Conservation (phyloP, 2,888 invertebrate genomes). For the Clepsis dumicolana region DNA sequence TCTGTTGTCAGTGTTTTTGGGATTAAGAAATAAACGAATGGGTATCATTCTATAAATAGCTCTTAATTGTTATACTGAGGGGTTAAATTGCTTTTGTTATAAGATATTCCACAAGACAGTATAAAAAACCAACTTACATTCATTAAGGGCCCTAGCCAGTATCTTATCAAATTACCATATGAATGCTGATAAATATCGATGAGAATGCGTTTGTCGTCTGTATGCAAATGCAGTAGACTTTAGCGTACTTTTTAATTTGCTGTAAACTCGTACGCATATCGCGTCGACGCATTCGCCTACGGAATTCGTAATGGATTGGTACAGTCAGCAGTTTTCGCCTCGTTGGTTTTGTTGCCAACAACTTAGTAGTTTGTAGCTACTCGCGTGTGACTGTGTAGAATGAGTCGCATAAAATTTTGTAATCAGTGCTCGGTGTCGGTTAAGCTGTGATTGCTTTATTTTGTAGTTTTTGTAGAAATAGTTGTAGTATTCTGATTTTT, state of each 20-base stretch:
- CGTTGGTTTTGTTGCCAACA: not conserved
- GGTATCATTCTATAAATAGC: not conserved
- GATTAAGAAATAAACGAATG: not conserved
- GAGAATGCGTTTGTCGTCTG: constrained; percentile 52
- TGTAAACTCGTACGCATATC: constrained; percentile 48
- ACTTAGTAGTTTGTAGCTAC: constrained; percentile 7
- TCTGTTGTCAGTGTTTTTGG: no score
- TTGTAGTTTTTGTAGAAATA: no score
- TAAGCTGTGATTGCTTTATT: not conserved
- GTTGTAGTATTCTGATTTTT: no score
- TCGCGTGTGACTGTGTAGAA: constrained; percentile 24
- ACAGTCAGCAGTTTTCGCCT: constrained; percentile 36
- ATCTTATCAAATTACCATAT: constrained; percentile 40
- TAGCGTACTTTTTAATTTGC: constrained; percentile 57
- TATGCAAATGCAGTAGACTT: constrained; percentile 46
- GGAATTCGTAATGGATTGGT: constrained; percentile 49
- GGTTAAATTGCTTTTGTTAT: not conserved
- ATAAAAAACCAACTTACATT: constrained; percentile 15
- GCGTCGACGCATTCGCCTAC: constrained; percentile 45
- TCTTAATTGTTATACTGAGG: not conserved
- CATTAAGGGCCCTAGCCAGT: constrained; percentile 31
- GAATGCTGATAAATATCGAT: constrained; percentile 49
- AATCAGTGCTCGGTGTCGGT: not conserved
- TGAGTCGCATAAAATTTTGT: not conserved
- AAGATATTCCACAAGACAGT: not conserved